Evolutionary conservation across 2,113 vertebrate species (phyloP).

Genomic region (Phoxinus phoxinus): DNA sequence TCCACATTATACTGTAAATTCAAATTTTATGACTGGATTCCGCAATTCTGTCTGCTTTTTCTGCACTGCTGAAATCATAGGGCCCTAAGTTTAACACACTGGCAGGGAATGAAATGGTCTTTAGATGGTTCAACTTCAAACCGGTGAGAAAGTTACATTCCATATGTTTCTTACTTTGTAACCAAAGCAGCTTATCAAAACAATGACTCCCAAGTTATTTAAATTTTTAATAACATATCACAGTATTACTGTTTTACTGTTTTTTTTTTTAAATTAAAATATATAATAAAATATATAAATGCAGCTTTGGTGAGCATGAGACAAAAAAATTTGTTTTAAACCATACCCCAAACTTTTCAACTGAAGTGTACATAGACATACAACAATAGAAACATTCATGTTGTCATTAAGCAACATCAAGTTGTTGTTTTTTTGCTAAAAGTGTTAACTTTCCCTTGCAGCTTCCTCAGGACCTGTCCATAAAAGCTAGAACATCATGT

Average conservation of each 20-base stretch:
- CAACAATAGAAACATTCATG: neutral
- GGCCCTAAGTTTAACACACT: too few species aligned
- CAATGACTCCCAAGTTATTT: neutral
- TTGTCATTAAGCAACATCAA: neutral
- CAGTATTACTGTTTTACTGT: neutral
- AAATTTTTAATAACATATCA: neutral
- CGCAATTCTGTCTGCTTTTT: too few species aligned
- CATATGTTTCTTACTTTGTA: too few species aligned
- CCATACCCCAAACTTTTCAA: neutral
- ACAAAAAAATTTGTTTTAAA: too few species aligned
- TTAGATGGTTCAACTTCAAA: too few species aligned
- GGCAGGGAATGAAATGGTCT: too few species aligned
- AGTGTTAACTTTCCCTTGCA: neutral
- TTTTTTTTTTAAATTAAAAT: neutral
- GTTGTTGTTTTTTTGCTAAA: neutral
- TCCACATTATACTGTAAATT: too few species aligned
- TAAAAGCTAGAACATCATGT: neutral
- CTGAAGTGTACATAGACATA: neutral
- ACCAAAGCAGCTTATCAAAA: too few species aligned
- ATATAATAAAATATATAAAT: too few species aligned
- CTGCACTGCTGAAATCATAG: too few species aligned
- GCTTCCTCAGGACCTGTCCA: constrained; percentile 51
- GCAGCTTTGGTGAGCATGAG: neutral
- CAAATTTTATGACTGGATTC: too few species aligned
- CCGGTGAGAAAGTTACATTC: too few species aligned